phyloP scores from a whole-genome alignment of 1,140 invertebrate genomes.

The Leptoteleia sp. region DNA sequence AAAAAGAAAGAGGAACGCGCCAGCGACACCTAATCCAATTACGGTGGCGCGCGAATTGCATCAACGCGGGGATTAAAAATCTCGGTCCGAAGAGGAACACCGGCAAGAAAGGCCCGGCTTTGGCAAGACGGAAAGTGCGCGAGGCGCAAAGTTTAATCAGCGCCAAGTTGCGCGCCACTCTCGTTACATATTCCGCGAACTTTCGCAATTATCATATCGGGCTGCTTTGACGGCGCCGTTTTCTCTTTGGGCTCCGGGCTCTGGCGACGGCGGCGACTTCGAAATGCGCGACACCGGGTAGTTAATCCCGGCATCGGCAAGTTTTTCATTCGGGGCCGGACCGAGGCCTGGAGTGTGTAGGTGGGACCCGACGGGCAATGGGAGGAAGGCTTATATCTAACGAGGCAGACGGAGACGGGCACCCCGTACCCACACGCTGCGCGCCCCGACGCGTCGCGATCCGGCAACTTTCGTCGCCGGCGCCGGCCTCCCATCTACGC shows the following conservation, averaged over 20 bases:
- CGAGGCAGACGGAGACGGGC: conserved; percentile 41
- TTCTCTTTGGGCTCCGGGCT: conserved; percentile 44
- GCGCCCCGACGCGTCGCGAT: background rate
- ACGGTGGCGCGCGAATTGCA: no score
- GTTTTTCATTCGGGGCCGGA: conserved; percentile 58
- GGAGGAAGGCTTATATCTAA: conserved; percentile 51
- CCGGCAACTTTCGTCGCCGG: conserved; percentile 56
- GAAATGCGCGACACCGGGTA: conserved; percentile 63
- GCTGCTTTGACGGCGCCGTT: conserved; percentile 74
- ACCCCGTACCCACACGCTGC: conserved; percentile 33
- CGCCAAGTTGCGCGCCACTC: conserved; percentile 67
- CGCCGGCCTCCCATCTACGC: conserved; percentile 72
- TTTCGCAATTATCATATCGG: conserved; percentile 78
- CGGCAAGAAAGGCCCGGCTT: no score
- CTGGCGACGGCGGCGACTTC: conserved; percentile 60
- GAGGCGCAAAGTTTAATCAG: conserved; percentile 76
- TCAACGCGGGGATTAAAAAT: conserved; percentile 66
- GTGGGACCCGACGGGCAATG: conserved; percentile 62
- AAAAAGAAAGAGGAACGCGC: background rate
- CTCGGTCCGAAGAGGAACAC: conserved; percentile 41
- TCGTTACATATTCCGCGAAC: conserved; percentile 79
- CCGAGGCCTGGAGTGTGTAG: conserved; percentile 38
- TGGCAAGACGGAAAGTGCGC: conserved; percentile 44
- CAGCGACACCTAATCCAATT: background rate
- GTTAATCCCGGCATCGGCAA: conserved; percentile 60